Evolutionary conservation across 1,140 invertebrate genomes (phyloP), one percentile per base, ranked within the genome.

Genomic region (Planococcus citri): DNA sequence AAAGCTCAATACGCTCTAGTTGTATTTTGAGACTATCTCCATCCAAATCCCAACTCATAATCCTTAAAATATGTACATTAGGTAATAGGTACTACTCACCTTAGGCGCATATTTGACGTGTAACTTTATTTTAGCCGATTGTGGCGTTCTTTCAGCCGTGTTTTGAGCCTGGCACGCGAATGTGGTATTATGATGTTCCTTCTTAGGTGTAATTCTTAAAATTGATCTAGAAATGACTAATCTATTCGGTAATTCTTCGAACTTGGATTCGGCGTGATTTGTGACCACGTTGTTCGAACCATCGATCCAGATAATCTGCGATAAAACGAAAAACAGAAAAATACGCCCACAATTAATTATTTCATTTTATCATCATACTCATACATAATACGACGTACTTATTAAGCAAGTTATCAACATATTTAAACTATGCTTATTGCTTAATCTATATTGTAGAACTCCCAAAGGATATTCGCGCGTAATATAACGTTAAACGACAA

Each of bases 131-230:
- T 87, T 88, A 6, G 89, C 88, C 73, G 86, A 88, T 75, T 88
- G 84, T 75, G 89, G 89, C 10, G 87, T 88, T 71, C 89, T 80
- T 78, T 92, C 88, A 6, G 90, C 90, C 0, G 87, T 88, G 75
- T 93, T 94, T 78, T 92, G 90, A 67, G 90, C 90, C 79, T 92
- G 90, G 78, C 94, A 97, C 21, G 91, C 92, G 74, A 95, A 89
- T 20, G 87, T 92, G 72, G 90, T 91, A 74, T 94, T 94, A 79
- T 95, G 88, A 78, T 95, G 89, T 25, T 87, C 84, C 78, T 91
- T 91, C 71, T 86, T 87, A 2, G 93, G 92, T 68, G 87, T 87
- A 74, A 96, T 80, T 76, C 86, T 89, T 70, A 95, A 79, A n/a
- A 92, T 86, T 58, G 90, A 92, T 75, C 86, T 88, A 17, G 92